These are phyloP conservation scores for Toxotes chatareus DNA, from an alignment of 2,113 vertebrate species.

Conservation along the genomic window DNA sequence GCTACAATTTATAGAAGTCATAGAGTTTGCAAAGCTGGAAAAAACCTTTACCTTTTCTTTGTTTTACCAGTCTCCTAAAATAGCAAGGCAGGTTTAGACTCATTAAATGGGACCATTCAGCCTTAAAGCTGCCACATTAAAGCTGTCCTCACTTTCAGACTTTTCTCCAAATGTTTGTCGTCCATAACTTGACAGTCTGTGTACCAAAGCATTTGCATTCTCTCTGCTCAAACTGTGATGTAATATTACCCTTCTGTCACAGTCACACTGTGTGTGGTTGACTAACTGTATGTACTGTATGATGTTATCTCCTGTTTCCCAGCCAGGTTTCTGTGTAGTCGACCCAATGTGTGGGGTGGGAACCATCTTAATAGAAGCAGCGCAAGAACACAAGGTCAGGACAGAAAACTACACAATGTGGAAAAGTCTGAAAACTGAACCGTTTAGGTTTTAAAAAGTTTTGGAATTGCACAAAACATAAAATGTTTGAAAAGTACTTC, in stretches of 20 bases:
- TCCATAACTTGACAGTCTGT: not conserved
- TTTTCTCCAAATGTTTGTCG: not conserved
- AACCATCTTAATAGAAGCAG: constrained; percentile 92
- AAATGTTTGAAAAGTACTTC: not conserved
- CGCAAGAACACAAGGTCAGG: constrained; percentile 88
- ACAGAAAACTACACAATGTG: not conserved
- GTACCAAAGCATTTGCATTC: not conserved
- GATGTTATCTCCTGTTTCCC: constrained; percentile 2
- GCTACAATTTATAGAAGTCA: not conserved
- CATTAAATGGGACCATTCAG: not conserved
- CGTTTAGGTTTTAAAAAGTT: not conserved
- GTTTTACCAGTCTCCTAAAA: not conserved
- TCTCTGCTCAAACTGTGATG: not conserved
- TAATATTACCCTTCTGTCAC: not conserved
- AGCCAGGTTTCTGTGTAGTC: constrained; percentile 88
- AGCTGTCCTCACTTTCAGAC: not conserved
- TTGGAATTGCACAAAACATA: not conserved
- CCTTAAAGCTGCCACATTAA: not conserved
- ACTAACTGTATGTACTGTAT: not conserved
- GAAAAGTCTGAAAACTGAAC: not conserved
- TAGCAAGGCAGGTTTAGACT: not conserved
- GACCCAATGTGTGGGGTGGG: constrained; percentile 97
- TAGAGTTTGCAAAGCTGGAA: too few relatives aligned
- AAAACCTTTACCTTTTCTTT: not conserved
- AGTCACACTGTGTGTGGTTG: not conserved